Evolutionary conservation across 2,888 invertebrate species (phyloP).

Genomic region (Tipula confusa): DNA sequence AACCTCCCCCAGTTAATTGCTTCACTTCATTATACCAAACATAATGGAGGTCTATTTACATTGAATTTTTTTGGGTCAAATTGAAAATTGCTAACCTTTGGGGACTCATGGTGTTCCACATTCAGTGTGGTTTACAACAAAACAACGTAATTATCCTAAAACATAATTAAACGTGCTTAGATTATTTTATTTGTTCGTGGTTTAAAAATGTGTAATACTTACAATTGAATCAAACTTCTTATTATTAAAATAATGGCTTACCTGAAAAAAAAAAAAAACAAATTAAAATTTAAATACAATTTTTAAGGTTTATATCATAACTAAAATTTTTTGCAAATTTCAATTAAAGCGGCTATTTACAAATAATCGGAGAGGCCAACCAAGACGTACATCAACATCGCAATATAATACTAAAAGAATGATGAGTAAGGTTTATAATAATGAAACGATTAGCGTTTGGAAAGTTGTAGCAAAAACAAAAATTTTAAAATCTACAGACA

Average conservation of each 20-base stretch:
- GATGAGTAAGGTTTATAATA: too few relatives aligned
- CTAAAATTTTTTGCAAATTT: too few relatives aligned
- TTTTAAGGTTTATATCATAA: too few relatives aligned
- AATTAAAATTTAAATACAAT: too few relatives aligned
- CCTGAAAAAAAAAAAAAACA: not conserved
- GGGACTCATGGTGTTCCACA: not conserved
- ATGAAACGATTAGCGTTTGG: too few relatives aligned
- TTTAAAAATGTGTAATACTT: not conserved
- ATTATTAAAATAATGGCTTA: not conserved
- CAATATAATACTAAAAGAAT: too few relatives aligned
- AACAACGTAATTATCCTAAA: not conserved
- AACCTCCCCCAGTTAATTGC: not conserved
- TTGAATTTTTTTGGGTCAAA: not conserved
- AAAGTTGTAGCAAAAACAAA: too few relatives aligned
- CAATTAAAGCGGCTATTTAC: too few relatives aligned
- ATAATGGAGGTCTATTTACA: not conserved
- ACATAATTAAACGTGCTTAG: not conserved
- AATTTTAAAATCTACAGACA: too few relatives aligned
- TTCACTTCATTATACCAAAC: not conserved
- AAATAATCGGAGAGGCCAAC: too few relatives aligned
- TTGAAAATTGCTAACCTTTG: not conserved
- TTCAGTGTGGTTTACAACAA: not conserved
- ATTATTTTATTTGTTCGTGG: not conserved
- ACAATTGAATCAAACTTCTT: not conserved
- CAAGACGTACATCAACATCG: too few relatives aligned